Percentiles rank a stretch among this genome's conserved stretches.
These are phyloP conservation scores for Lamellibrachia columna DNA, from an alignment of 2,888 invertebrate species.

Conservation along the genomic window DNA sequence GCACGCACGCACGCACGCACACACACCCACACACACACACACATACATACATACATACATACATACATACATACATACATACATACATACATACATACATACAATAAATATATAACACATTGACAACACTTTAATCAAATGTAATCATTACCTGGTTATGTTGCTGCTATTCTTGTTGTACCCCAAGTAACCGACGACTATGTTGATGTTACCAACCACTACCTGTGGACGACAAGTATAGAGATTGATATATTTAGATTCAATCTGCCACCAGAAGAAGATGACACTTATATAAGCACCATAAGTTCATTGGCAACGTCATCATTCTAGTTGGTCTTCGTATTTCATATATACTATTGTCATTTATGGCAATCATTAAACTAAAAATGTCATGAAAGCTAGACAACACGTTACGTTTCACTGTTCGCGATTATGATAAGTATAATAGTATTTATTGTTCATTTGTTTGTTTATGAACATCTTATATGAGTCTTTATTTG, in stretches of 20 bases:
- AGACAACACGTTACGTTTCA: neutral
- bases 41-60: neutral
- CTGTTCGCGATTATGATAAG: neutral
- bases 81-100: neutral
- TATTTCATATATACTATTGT: too few species aligned
- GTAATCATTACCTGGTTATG: neutral
- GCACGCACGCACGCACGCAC: neutral
- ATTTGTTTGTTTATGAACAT: neutral
- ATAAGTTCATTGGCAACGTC: neutral
- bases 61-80: neutral
- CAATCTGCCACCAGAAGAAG: neutral
- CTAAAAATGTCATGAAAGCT: neutral
- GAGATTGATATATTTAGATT: neutral
- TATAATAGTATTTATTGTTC: too few species aligned
- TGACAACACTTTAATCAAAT: neutral
- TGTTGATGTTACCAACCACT: conserved; percentile 33
- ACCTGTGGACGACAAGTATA: conserved; percentile 26
- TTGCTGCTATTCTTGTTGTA: conserved; percentile 29
- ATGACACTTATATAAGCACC: too few species aligned
- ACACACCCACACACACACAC: neutral
- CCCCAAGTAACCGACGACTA: conserved; percentile 34
- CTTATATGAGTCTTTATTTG: too few species aligned
- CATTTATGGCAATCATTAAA: too few species aligned
- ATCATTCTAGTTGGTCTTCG: too few species aligned
- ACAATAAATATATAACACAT: neutral